phyloP scores from a whole-genome alignment of 1,140 invertebrate species.

The Arion vulgaris region DNA sequence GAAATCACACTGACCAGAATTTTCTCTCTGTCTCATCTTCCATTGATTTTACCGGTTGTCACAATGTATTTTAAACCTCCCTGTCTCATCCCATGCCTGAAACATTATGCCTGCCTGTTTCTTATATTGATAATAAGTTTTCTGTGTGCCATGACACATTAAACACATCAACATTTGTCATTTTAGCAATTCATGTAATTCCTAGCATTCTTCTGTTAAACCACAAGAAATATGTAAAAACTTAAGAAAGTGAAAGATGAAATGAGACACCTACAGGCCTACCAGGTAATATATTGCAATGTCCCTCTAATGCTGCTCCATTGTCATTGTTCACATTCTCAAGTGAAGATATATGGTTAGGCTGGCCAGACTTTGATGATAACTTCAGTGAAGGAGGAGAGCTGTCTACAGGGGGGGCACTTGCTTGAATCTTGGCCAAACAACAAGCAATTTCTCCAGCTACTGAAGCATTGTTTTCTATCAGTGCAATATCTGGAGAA shows the following conservation, averaged over 20 bases:
- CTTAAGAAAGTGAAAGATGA: neutral
- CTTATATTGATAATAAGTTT: too few species aligned
- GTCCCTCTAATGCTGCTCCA: neutral
- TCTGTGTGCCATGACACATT: too few species aligned
- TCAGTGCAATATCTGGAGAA: conserved; percentile 85
- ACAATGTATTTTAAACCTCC: too few species aligned
- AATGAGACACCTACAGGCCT: conserved; percentile 33
- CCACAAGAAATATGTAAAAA: too few species aligned
- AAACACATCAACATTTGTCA: too few species aligned
- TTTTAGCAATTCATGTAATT: too few species aligned
- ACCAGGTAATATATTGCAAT: conserved; percentile 12
- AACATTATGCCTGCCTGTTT: too few species aligned
- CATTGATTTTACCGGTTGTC: too few species aligned
- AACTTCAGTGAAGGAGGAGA: neutral
- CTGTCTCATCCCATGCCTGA: too few species aligned
- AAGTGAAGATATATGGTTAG: neutral
- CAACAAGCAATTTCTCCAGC: conserved; percentile 32
- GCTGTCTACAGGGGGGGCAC: neutral
- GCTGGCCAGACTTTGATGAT: neutral
- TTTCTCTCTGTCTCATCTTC: too few species aligned
- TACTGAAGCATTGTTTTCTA: conserved; percentile 70
- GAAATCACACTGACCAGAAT: too few species aligned
- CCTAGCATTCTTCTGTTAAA: too few species aligned
- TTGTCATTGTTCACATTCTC: neutral
- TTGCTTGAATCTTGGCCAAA: neutral